Evolutionary conservation across 2,113 vertebrate species (phyloP), one percentile per base, ranked within the genome.

Genomic region (Merops nubicus): DNA sequence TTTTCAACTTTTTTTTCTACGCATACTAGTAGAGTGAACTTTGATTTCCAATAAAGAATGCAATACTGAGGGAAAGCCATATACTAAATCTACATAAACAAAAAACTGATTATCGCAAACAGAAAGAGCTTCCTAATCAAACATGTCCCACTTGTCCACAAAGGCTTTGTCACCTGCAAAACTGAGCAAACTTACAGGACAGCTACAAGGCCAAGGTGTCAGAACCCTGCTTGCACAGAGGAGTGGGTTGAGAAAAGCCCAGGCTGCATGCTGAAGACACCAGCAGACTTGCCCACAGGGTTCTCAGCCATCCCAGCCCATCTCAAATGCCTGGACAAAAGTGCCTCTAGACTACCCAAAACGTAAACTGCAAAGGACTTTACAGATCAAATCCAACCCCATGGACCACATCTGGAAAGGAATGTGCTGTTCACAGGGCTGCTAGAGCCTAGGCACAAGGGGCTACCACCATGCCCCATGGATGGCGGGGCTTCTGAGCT

Each of bases 41-140:
- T 63, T 78, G 59, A 19, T 65, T 89, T 81, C 63, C 33, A 42
- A 59, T 67, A 63, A 80, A 57, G 36, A 78, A 59, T 0, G 2
- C 22, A 74, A 4, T 20, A 21, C 34, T 18, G 22, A 17, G 38
- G 29, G 34, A 95, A 92, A 91, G 33, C 9, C 25, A 33, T 18
- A 29, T 12, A 21, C n/a, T 54, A 63, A 63, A 45, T 38, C 23
- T 70, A 67, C 38, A 88, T 33, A 88, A 47, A 56, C 33, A 38
- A 59, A 36, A 0, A 38, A 0, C 4, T 15, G 51, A 51, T 20
- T 16, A 28, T 14, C 15, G 31, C 0, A 0, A 82, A 54, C 12
- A 54, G 56, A 34, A 76, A 59, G 31, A 48, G 17, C 34, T 92
- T 64, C 53, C 38, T 43, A 17, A 40, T 9, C 8, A 28, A 59